phyloP scores from a whole-genome alignment of 2,888 invertebrate species.

The Notocelia uddmanniana region DNA sequence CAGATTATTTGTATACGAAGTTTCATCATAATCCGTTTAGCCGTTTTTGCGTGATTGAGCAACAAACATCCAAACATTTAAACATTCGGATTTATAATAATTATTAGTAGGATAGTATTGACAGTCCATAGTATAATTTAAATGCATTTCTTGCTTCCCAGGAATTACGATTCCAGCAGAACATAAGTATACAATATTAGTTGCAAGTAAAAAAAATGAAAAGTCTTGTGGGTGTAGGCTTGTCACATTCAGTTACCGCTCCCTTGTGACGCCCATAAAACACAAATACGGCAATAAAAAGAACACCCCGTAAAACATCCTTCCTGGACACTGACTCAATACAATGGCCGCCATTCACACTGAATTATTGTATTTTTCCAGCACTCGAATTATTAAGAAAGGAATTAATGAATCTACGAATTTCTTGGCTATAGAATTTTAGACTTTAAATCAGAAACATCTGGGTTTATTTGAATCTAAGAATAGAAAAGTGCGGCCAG shows the following conservation, averaged over 20 bases:
- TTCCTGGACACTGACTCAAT: slow-evolving; percentile 85
- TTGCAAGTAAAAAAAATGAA: slow-evolving; percentile 55
- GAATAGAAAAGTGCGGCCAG: slow-evolving; percentile 64
- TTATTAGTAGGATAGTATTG: too few species aligned
- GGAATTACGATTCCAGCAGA: neutral
- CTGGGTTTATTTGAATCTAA: slow-evolving; percentile 57
- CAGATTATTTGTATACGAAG: too few species aligned
- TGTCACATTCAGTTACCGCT: slow-evolving; percentile 75
- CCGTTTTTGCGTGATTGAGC: too few species aligned
- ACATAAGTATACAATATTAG: neutral
- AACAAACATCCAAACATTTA: too few species aligned
- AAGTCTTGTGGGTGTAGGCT: slow-evolving; percentile 67
- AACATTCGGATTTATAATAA: too few species aligned
- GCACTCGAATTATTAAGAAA: slow-evolving; percentile 82
- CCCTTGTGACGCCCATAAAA: slow-evolving; percentile 82
- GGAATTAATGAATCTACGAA: slow-evolving; percentile 75
- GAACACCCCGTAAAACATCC: slow-evolving; percentile 81
- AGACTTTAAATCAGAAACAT: slow-evolving; percentile 57
- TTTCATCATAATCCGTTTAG: too few species aligned
- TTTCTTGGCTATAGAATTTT: slow-evolving; percentile 54
- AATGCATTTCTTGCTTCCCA: neutral
- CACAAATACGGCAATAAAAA: slow-evolving; percentile 85
- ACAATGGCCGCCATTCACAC: slow-evolving; percentile 80
- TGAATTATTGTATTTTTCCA: slow-evolving; percentile 85
- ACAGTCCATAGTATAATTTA: neutral